Evolutionary conservation across 2,797 vertebrate species (phyloP), one percentile per base, ranked within the genome.

Genomic region (Lycodopsis pacificus): DNA sequence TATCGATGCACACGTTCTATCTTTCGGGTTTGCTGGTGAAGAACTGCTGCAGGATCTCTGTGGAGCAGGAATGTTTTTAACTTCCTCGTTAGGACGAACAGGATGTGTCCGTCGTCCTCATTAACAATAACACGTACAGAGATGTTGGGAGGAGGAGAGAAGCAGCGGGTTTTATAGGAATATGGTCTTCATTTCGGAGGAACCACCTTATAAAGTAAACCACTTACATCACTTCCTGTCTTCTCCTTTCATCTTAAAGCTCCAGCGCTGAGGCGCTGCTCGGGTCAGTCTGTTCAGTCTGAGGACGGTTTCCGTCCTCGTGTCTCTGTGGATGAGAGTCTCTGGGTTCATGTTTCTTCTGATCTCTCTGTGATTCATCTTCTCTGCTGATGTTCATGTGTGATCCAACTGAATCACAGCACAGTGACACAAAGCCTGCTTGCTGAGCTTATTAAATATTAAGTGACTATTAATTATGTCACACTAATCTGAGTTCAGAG

Each of bases 141-240:
- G 56, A 22, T 20, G 9, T 1, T 30, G n/a, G 54, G 19, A 14
- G 44, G 30, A 15, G 0, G 38, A 10, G 32, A 22, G 58, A 0
- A 34, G 66, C 61, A 49, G 65, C 42, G 1, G 1, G 2, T 27
- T 74, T 82, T 71, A 63, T 48, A 19, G 68, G 53, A 68, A 58
- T 8, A 4, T 71, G 77, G 19, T 79, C 42, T 27, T 30, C 19
- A 73, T 69, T 74, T 38, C 3, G n/a, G 7, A 25, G 22, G 59
- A n/a, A 40, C 17, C 32, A 34, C 56, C 51, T 54, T 27, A 54
- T 54, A 15, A 54, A 57, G 27, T 61, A 1, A 38, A 70, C 5
- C 62, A 14, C n/a, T 3, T 13, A 30, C 4, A 10, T 58, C 34
- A 34, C 54, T 49, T 51, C 40, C 13, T 36, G 15, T 62, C 27